phyloP scores from a whole-genome alignment of 1,140 invertebrate genomes.

The Drosophila truncata region DNA sequence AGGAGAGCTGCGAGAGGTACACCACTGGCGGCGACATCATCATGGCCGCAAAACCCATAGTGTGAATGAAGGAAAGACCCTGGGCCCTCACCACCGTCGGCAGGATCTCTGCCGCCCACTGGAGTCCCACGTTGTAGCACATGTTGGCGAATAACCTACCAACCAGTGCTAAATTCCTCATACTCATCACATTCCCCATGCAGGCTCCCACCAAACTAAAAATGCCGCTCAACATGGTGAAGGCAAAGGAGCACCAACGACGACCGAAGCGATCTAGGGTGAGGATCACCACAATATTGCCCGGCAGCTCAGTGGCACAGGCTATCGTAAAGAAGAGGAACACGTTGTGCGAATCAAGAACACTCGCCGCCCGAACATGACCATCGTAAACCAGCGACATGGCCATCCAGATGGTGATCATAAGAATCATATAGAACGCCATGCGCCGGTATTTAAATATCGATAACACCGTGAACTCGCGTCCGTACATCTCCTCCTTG shows the following conservation, averaged over 20 bases:
- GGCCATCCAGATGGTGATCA: conserved; percentile 94
- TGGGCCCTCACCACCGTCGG: conserved; percentile 95
- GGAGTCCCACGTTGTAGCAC: conserved; percentile 95
- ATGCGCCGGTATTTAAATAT: conserved; percentile 91
- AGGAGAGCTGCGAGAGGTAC: conserved; percentile 90
- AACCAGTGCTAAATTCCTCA: conserved; percentile 90
- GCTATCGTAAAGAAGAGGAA: conserved; percentile 94
- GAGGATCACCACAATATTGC: conserved; percentile 92
- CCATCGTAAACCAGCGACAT: conserved; percentile 95
- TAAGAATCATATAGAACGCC: conserved; percentile 89
- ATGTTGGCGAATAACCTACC: conserved; percentile 94
- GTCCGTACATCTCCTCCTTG: conserved; percentile 89
- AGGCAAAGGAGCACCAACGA: conserved; percentile 92
- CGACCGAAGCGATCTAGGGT: conserved; percentile 93
- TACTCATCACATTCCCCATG: conserved; percentile 88
- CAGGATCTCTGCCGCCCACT: conserved; percentile 94
- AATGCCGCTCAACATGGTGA: conserved; percentile 91
- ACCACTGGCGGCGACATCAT: conserved; percentile 93
- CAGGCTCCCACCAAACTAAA: conserved; percentile 91
- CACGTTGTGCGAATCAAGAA: conserved; percentile 90
- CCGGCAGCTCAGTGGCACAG: conserved; percentile 90
- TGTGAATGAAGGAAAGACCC: conserved; percentile 93
- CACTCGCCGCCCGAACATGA: conserved; percentile 93
- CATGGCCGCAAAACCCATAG: conserved; percentile 93
- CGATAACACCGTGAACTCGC: conserved; percentile 91